Conservation (phyloP, 2,888 invertebrate species). For the Neoscelio sp. region DNA sequence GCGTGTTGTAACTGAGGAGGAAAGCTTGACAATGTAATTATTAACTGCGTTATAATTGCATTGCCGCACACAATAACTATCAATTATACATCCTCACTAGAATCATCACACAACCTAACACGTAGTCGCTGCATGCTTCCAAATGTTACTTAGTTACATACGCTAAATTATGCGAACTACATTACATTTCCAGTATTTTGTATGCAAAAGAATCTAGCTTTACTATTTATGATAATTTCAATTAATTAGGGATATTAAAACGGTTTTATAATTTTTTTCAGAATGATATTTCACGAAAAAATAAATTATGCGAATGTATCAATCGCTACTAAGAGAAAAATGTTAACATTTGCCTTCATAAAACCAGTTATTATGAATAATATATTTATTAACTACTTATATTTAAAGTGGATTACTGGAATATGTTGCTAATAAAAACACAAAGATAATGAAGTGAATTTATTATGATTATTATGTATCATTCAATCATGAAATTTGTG, state of each 20-base stretch:
- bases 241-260: not conserved
- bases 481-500: too few species aligned
- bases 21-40: slow-evolving; percentile 69
- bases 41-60: slow-evolving; percentile 72
- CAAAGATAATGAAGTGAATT: too few species aligned
- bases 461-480: too few species aligned
- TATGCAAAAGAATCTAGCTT: not conserved
- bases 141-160: slow-evolving; percentile 49
- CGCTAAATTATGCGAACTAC: slow-evolving; percentile 32
- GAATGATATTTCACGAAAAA: too few species aligned
- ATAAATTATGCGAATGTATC: too few species aligned
- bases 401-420: too few species aligned
- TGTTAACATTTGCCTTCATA: too few species aligned
- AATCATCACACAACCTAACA: slow-evolving; percentile 57
- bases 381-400: too few species aligned
- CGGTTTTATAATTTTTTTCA: not conserved
- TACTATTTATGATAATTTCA: not conserved
- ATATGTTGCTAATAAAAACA: too few species aligned
- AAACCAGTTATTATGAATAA: too few species aligned
- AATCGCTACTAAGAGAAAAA: too few species aligned
- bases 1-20: slow-evolving; percentile 44
- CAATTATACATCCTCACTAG: slow-evolving; percentile 67
- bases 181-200: not conserved
- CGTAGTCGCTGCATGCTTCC: slow-evolving; percentile 9
- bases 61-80: slow-evolving; percentile 64